These are phyloP conservation scores for Lepus europaeus DNA, from an alignment of 2,113 vertebrate species.

Conservation along the genomic window DNA sequence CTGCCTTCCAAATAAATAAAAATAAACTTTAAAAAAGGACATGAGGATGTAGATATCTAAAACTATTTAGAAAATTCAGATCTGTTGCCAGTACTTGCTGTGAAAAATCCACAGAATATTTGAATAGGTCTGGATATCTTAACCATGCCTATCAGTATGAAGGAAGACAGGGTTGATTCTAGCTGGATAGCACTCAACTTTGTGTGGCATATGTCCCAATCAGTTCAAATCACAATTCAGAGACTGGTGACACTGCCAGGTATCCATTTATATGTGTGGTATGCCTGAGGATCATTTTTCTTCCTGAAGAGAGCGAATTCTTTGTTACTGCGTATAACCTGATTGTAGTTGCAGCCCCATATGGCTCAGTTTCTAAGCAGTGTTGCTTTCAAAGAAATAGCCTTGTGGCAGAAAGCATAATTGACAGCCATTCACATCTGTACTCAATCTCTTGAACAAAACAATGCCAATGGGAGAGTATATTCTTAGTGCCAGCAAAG, in stretches of 20 bases:
- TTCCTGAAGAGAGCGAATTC: neutral
- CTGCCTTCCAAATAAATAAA: no score
- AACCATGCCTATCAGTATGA: neutral
- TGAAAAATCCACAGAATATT: constrained; percentile 36
- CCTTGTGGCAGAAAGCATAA: constrained; percentile 45
- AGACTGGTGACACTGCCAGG: neutral
- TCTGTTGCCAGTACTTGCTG: constrained; percentile 34
- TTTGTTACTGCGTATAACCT: constrained; percentile 32
- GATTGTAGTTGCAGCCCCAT: neutral
- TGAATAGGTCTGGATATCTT: neutral
- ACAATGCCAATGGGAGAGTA: neutral
- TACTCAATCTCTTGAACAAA: constrained; percentile 38
- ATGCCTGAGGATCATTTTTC: neutral
- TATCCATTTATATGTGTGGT: neutral
- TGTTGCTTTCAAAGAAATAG: constrained; percentile 27
- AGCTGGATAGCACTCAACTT: neutral
- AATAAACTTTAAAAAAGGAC: neutral
- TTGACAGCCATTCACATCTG: constrained; percentile 46
- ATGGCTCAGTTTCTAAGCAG: neutral
- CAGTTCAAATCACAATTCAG: neutral
- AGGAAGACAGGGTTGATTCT: constrained; percentile 3
- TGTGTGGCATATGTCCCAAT: constrained; percentile 8
- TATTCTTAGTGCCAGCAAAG: constrained; percentile 39
- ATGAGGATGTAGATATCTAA: neutral
- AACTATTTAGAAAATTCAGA: constrained; percentile 18